Conservation (phyloP, 2,888 invertebrate species). For the Drosophila pegasa region DNA sequence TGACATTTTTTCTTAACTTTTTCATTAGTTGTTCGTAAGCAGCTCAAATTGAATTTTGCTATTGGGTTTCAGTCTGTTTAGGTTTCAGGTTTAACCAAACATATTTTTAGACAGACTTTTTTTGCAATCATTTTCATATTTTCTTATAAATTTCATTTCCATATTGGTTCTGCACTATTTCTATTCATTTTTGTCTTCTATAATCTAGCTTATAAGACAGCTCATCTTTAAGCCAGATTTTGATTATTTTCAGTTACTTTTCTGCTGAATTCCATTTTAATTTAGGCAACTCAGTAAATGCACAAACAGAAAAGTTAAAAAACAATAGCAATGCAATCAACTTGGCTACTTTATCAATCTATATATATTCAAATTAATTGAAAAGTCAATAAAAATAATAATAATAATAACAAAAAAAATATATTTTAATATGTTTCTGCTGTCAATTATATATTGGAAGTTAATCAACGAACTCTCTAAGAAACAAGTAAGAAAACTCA, state of each 20-base stretch:
- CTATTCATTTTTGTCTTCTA: background rate
- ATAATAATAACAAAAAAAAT: constrained; percentile 24
- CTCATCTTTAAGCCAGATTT: too few species aligned
- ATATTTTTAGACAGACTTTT: background rate
- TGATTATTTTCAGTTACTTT: too few species aligned
- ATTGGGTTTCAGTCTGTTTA: background rate
- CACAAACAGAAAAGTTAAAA: constrained; percentile 2
- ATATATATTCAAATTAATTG: constrained; percentile 31
- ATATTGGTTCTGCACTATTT: background rate
- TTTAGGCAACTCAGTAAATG: background rate
- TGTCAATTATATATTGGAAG: too few species aligned
- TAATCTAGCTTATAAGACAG: too few species aligned
- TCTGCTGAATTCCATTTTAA: background rate
- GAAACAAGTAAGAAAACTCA: too few species aligned
- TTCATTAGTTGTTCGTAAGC: too few species aligned
- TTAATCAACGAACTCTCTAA: background rate
- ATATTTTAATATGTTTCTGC: background rate
- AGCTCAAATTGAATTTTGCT: background rate
- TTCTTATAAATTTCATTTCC: background rate
- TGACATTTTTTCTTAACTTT: too few species aligned
- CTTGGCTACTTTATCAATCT: constrained; percentile 41
- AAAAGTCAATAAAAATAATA: constrained; percentile 36
- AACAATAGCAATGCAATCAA: constrained; percentile 25
- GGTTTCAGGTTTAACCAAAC: background rate
- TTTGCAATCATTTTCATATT: background rate